Evolutionary conservation across 2,888 invertebrate genomes (phyloP).

Genomic region (Amblyjoppa fuscipennis): DNA sequence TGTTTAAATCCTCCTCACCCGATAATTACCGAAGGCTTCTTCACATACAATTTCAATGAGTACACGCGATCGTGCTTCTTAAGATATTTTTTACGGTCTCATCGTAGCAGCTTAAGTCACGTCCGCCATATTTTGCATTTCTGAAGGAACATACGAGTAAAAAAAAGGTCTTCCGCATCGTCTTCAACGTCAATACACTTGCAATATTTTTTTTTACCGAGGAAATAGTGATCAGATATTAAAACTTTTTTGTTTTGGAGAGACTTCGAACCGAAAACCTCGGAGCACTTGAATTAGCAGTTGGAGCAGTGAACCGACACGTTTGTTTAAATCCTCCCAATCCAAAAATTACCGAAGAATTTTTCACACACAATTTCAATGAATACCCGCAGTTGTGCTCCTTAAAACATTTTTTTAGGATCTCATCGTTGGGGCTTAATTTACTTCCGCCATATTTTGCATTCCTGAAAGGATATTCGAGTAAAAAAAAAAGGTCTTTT

Average conservation of each 20-base stretch:
- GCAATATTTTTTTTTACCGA: constrained; percentile 15
- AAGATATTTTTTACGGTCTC: neutral
- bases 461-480: neutral
- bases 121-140: neutral
- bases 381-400: neutral
- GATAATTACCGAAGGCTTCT: neutral
- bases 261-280: too few species aligned
- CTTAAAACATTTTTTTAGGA: neutral
- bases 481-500: neutral
- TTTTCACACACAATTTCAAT: neutral
- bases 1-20: too few species aligned
- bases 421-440: too few species aligned
- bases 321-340: too few species aligned
- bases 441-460: neutral
- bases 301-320: too few species aligned
- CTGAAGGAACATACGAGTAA: neutral
- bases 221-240: neutral
- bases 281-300: too few species aligned
- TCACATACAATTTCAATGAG: neutral
- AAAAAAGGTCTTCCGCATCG: neutral
- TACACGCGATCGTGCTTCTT: neutral
- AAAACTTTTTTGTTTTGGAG: too few species aligned
- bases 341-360: neutral
- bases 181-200: neutral
- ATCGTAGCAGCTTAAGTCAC: too few species aligned